Conservation (phyloP, 2,888 invertebrate genomes). For the Didymodactylos carnosus region DNA sequence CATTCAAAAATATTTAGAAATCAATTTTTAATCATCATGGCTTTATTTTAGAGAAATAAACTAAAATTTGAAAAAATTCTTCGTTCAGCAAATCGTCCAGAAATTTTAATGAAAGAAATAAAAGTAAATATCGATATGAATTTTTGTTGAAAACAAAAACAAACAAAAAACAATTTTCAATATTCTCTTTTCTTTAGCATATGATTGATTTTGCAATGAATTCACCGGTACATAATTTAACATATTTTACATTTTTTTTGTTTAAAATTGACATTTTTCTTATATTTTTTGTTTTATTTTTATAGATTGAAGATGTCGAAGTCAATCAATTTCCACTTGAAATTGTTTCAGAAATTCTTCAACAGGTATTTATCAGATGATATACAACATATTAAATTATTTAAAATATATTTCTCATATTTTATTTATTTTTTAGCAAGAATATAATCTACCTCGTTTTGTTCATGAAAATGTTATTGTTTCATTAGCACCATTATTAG, state of each 20-base stretch:
- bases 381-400: slow-evolving; percentile 24
- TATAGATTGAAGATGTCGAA: slow-evolving; percentile 55
- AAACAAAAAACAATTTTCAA: background rate
- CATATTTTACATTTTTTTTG: too few species aligned
- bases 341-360: slow-evolving; percentile 50
- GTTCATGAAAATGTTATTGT: slow-evolving; percentile 36
- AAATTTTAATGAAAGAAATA: slow-evolving; percentile 53
- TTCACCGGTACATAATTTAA: too few species aligned
- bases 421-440: background rate
- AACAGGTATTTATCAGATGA: slow-evolving; percentile 34
- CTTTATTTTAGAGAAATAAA: slow-evolving; percentile 49
- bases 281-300: too few species aligned
- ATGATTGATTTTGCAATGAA: slow-evolving; percentile 55
- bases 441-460: slow-evolving; percentile 19
- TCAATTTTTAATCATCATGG: slow-evolving; percentile 15
- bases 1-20: background rate
- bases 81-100: slow-evolving; percentile 47
- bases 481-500: slow-evolving; percentile 47
- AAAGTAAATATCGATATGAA: slow-evolving; percentile 42
- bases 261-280: too few species aligned
- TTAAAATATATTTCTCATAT: background rate
- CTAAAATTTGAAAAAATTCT: slow-evolving; percentile 52
- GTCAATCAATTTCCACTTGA: slow-evolving; percentile 52
- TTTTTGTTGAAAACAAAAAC: background rate
- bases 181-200: slow-evolving; percentile 38